A percentile compares a stretch with the other conserved stretches of the same genome.
Conservation (phyloP, 1,140 invertebrate species). For the Aphaenogaster rudis region DNA sequence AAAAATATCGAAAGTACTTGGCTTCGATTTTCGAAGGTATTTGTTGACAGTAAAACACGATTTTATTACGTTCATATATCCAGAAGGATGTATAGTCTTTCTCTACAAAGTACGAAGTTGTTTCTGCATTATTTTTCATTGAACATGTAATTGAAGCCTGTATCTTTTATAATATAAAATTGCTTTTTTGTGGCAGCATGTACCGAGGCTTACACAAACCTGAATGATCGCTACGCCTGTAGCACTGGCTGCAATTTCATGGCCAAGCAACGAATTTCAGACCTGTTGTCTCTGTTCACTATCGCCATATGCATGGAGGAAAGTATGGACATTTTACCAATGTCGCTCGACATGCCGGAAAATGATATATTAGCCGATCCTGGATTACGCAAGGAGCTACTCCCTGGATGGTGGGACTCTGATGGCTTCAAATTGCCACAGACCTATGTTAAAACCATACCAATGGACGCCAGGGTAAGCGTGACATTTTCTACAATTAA, state of each 20-base stretch:
- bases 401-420: constrained; percentile 84
- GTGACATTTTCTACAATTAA: constrained; percentile 19
- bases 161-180: not conserved
- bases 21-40: not conserved
- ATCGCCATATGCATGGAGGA: constrained; percentile 81
- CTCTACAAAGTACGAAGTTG: not conserved
- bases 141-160: not conserved
- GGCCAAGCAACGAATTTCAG: constrained; percentile 80
- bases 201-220: constrained; percentile 82
- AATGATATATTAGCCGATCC: constrained; percentile 85
- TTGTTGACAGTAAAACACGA: not conserved
- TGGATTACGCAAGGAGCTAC: constrained; percentile 82
- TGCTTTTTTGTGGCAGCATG: constrained; percentile 79
- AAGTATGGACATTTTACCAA: constrained; percentile 77
- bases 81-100: not conserved
- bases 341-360: constrained; percentile 83
- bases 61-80: not conserved
- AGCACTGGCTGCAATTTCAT: constrained; percentile 83
- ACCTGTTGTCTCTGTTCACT: constrained; percentile 78
- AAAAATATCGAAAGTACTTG: not conserved
- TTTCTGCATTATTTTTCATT: not conserved
- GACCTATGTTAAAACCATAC: constrained; percentile 85
- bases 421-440: constrained; percentile 85
- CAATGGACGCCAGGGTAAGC: constrained; percentile 82
- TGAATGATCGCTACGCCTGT: constrained; percentile 81